phyloP scores from a whole-genome alignment of 2,113 vertebrate genomes.

The Morphnarchus princeps region DNA sequence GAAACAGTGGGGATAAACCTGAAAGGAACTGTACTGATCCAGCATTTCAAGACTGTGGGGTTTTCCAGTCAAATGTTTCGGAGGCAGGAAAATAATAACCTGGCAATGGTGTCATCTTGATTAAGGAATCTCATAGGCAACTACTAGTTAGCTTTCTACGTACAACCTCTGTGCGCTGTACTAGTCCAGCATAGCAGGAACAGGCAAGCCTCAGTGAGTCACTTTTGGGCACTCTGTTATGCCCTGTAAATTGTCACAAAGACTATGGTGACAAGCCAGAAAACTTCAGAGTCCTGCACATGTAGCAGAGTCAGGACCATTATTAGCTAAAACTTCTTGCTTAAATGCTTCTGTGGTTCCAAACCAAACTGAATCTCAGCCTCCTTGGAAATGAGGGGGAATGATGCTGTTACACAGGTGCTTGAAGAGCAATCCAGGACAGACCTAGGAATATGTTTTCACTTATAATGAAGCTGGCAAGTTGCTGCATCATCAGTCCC shows the following conservation, averaged over 20 bases:
- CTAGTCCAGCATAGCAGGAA: not conserved
- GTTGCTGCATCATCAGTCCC: slow-evolving; percentile 32
- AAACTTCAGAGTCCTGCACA: not conserved
- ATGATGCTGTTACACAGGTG: not conserved
- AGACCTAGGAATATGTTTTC: not conserved
- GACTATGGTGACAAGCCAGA: not conserved
- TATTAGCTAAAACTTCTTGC: too few species aligned
- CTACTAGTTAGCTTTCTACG: not conserved
- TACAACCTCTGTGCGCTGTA: not conserved
- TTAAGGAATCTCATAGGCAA: not conserved
- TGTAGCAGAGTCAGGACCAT: too few species aligned
- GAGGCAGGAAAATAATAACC: not conserved
- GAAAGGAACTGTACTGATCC: not conserved
- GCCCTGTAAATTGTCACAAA: not conserved
- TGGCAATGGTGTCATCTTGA: not conserved
- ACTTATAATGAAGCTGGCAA: slow-evolving; percentile 19
- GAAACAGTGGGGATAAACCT: not conserved
- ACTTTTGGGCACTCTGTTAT: too few species aligned
- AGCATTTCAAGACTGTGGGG: not conserved
- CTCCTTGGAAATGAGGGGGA: not conserved
- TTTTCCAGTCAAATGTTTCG: not conserved
- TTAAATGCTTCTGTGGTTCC: not conserved
- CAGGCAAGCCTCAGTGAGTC: not conserved
- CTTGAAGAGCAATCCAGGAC: not conserved
- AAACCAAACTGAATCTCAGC: not conserved